Conservation (phyloP, 2,888 invertebrate genomes). For the Acanthosepion lycidas region DNA sequence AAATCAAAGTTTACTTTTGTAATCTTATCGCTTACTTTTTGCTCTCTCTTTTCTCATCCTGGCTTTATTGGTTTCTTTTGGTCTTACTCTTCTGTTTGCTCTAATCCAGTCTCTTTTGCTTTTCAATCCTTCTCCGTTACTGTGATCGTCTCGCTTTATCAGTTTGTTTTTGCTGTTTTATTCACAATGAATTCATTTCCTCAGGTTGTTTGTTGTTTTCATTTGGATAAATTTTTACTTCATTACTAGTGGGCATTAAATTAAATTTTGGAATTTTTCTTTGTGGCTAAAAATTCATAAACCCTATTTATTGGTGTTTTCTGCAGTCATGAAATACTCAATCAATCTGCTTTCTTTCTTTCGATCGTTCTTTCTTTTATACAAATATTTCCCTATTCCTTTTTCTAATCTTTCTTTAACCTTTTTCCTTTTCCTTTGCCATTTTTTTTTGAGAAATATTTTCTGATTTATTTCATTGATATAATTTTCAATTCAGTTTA, state of each 20-base stretch:
- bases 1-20: neutral
- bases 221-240: conserved; percentile 7
- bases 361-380: neutral
- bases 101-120: neutral
- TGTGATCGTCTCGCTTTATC: neutral
- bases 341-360: neutral
- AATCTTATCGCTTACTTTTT: neutral
- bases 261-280: neutral
- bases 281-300: neutral
- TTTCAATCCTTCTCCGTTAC: too few species aligned
- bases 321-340: neutral
- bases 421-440: neutral
- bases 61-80: neutral
- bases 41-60: too few species aligned
- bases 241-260: conserved; percentile 33
- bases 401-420: neutral
- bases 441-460: neutral
- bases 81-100: neutral
- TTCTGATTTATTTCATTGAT: conserved; percentile 18
- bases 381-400: neutral
- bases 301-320: neutral
- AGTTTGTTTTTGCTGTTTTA: neutral
- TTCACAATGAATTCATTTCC: neutral
- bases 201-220: neutral
- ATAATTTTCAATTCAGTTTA: conserved; percentile 21